Base-by-base conservation (phyloP, 23 tunicate genomes). In the Trididemnum miniatum region DNA sequence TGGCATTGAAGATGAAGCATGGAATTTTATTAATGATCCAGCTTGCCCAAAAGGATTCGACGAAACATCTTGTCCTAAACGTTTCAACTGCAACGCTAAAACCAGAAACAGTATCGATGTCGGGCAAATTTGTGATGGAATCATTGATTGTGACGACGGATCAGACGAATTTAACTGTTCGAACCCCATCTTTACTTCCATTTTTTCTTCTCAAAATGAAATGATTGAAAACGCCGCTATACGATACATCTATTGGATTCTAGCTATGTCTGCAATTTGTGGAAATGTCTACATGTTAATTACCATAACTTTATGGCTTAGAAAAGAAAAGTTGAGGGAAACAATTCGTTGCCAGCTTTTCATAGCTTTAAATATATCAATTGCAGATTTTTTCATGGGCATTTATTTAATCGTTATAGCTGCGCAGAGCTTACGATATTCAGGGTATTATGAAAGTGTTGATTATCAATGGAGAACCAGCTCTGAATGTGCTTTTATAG, bases 381-480 rank as follows among this genome's bases (percentile, higher is more conserved):
- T 79, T 50, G 44, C 90, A 23, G 90, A 86, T 38, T 23, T 86
- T 22, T 20, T 86, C 1, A 86, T 86, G 90, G 79, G 90, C 65
- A 28, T 79, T 36, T 86, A 86, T 35, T 52, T 86, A 31, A 26
- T 86, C 33, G 35, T 54, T 4, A 38, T 86, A 1, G 59, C 79
- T 1, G 34, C 67, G 1, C 65, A 79, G 69, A 35, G 79, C 40
- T 4, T 67, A 31, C 27, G 34, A 2, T 66, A 7, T 69, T 34
- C 71, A 2, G 79, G 84, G 0, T 15, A 12, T 22, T 79, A 67
- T 35, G 27, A 64, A 20, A 18, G 7, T 15, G 26, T 36, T 62
- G 84, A 86, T 20, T 71, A 71, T 50, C 29, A 82, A 30, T 82
- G 86, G 86, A 27, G 86, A 35, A 40, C 86, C 30, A 82, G 86